Evolutionary conservation across 2,888 invertebrate species (phyloP).

Genomic region (Gymnoscelis rufifasciata): DNA sequence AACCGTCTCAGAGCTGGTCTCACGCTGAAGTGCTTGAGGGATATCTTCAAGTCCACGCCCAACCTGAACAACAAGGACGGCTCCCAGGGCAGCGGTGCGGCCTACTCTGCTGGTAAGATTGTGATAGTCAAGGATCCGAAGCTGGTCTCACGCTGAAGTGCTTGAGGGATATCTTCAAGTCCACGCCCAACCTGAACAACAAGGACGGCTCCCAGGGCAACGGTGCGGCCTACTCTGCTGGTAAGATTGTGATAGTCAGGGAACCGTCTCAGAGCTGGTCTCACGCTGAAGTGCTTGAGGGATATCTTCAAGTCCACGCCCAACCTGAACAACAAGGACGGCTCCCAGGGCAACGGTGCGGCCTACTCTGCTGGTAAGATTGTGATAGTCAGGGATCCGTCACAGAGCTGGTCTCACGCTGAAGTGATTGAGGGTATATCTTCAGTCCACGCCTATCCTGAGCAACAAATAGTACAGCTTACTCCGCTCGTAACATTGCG

Average conservation of each 20-base stretch:
- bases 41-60: conserved; percentile 97
- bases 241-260: too few relatives aligned
- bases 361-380: conserved; percentile 52
- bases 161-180: conserved; percentile 97
- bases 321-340: conserved; percentile 93
- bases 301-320: conserved; percentile 98
- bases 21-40: conserved; percentile 87
- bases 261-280: too few relatives aligned
- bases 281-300: conserved; percentile 94
- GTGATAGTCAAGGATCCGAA: too few relatives aligned
- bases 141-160: conserved; percentile 95
- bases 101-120: too few relatives aligned
- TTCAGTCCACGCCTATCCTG: conserved; percentile 96
- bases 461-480: conserved; percentile 87
- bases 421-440: conserved; percentile 81
- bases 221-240: too few relatives aligned
- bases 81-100: too few relatives aligned
- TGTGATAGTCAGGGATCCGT: too few relatives aligned
- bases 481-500: conserved; percentile 44
- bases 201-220: too few relatives aligned
- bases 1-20: too few relatives aligned
- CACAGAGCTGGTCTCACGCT: too few relatives aligned
- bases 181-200: conserved; percentile 95
- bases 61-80: conserved; percentile 96
- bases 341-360: conserved; percentile 49